phyloP scores from a whole-genome alignment of 2,797 vertebrate species.

The Rhinogobio ventralis region DNA sequence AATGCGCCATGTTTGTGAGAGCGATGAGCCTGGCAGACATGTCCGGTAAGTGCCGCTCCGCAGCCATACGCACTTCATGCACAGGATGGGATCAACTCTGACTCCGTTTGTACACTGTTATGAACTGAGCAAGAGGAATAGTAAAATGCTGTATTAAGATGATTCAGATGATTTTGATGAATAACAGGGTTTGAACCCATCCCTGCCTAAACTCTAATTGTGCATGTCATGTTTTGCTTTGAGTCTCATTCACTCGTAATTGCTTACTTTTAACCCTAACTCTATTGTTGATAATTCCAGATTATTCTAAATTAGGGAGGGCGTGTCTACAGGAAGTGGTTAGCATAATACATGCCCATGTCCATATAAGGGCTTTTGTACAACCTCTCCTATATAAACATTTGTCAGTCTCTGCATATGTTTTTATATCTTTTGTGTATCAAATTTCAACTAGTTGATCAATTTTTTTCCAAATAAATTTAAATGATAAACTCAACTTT shows the following conservation, averaged over 20 bases:
- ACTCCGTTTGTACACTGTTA: constrained; percentile 19
- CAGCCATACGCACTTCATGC: constrained; percentile 28
- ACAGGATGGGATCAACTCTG: constrained; percentile 39
- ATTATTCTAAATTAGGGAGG: background rate
- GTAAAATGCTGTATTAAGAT: background rate
- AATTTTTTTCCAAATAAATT: background rate
- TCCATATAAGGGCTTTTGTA: background rate
- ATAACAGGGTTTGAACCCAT: constrained; percentile 45
- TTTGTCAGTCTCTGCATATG: background rate
- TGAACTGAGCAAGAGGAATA: constrained; percentile 28
- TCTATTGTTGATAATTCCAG: background rate
- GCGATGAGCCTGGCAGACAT: constrained; percentile 68
- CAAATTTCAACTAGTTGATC: background rate
- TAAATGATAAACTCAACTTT: no score
- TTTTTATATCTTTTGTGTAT: background rate
- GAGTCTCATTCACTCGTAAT: constrained; percentile 18
- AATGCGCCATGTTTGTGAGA: constrained; percentile 67
- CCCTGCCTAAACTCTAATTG: constrained; percentile 19
- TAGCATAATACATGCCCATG: background rate
- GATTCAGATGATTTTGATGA: constrained; percentile 40
- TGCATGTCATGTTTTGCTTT: constrained; percentile 45
- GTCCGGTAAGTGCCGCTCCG: constrained; percentile 65
- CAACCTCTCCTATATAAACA: background rate
- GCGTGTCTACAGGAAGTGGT: background rate
- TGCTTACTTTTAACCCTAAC: background rate